Evolutionary conservation across 2,797 vertebrate genomes (phyloP).

Genomic region (Enoplosus armatus): DNA sequence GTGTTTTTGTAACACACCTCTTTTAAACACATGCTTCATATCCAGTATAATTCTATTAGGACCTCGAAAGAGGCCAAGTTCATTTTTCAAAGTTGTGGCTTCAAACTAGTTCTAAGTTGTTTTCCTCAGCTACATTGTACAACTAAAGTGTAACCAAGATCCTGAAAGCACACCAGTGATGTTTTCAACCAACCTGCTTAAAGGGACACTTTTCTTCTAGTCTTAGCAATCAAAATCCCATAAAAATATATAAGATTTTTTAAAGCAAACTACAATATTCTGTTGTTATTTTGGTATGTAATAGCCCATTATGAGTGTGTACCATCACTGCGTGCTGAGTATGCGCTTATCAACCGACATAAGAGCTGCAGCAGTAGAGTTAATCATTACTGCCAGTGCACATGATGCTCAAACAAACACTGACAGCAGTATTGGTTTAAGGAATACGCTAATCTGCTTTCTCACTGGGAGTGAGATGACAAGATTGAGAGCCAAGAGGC

Average conservation of each 20-base stretch:
- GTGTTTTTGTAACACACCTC: conserved; percentile 14
- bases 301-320: neutral
- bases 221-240: neutral
- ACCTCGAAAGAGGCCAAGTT: conserved; percentile 1
- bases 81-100: conserved; percentile 10
- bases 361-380: neutral
- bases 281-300: neutral
- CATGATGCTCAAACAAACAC: neutral
- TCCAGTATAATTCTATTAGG: conserved; percentile 6
- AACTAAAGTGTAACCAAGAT: neutral
- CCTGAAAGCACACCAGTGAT: neutral
- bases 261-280: neutral
- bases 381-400: neutral
- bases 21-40: conserved; percentile 8
- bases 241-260: neutral
- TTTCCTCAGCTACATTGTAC: neutral
- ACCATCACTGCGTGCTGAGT: neutral
- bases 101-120: conserved; percentile 5
- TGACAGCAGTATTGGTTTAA: too few relatives aligned
- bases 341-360: neutral
- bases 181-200: neutral
- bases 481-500: neutral
- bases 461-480: neutral
- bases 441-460: neutral
- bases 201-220: neutral